Conservation (phyloP, 2,797 vertebrate genomes). For the Epinephelus coioides region DNA sequence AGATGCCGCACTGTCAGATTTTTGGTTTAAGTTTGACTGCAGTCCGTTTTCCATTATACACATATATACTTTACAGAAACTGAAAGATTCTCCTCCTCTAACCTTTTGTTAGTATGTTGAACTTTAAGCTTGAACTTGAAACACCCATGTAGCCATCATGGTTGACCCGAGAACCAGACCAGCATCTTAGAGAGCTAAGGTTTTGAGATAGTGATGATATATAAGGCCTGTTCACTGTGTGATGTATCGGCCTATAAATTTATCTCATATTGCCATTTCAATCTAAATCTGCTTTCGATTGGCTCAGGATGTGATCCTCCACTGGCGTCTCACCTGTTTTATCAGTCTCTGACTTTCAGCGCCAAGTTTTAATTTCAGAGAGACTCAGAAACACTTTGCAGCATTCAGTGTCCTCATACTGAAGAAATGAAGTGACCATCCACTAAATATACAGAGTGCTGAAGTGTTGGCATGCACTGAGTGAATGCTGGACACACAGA, state of each 20-base stretch:
- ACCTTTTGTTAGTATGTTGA: conserved; percentile 3
- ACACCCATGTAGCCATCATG: not conserved
- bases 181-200: conserved; percentile 16
- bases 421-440: conserved; percentile 47
- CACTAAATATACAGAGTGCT: conserved; percentile 75
- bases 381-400: conserved; percentile 51
- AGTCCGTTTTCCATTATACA: not conserved
- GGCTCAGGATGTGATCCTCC: not conserved
- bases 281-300: conserved; percentile 34
- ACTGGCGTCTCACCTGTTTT: not conserved
- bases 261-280: not conserved
- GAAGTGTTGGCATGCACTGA: conserved; percentile 64
- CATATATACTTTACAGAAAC: not conserved
- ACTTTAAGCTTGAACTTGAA: conserved; percentile 19
- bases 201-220: conserved; percentile 15
- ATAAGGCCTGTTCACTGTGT: conserved; percentile 8
- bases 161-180: not conserved
- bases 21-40: not conserved
- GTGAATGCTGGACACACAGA: conserved; percentile 55
- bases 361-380: conserved; percentile 49
- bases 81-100: not conserved
- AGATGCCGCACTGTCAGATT: not conserved
- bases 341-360: conserved; percentile 21
- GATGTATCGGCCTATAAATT: conserved; percentile 5
- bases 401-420: conserved; percentile 37